Evolutionary conservation across 2,113 vertebrate genomes (phyloP).

Genomic region (Pleuronectes platessa): DNA sequence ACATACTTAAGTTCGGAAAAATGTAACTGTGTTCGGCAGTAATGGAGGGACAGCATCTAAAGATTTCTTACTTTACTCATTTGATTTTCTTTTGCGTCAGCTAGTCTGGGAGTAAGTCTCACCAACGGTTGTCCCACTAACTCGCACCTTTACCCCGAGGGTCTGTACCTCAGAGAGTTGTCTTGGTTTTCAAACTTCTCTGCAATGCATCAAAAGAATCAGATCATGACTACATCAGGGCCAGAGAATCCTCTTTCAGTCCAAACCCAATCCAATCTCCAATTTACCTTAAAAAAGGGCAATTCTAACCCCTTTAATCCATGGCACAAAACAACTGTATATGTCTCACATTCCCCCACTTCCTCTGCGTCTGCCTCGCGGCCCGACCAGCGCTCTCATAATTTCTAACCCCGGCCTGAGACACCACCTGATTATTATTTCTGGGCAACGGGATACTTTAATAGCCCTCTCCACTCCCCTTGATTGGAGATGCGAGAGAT

Average conservation of each 20-base stretch:
- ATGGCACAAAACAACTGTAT: conserved; percentile 57
- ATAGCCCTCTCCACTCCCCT: conserved; percentile 75
- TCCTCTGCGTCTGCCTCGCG: conserved; percentile 59
- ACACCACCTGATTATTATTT: conserved; percentile 81
- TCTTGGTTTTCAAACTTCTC: conserved; percentile 37
- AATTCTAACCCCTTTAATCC: conserved; percentile 48
- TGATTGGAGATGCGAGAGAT: conserved; percentile 81
- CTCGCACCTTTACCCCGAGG: conserved; percentile 24
- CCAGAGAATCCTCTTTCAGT: conserved; percentile 55
- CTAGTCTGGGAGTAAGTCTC: not conserved
- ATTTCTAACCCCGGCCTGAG: conserved; percentile 68
- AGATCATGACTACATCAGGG: conserved; percentile 35
- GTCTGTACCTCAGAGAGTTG: conserved; percentile 41
- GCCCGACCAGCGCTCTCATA: conserved; percentile 55
- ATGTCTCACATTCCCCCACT: conserved; percentile 66
- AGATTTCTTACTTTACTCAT: conserved; percentile 6
- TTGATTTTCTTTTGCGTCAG: not conserved
- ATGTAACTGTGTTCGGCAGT: not conserved
- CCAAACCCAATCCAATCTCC: conserved; percentile 46
- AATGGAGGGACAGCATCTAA: not conserved
- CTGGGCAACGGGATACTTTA: conserved; percentile 83
- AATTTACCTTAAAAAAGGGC: conserved; percentile 34
- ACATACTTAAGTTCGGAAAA: not conserved
- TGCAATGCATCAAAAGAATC: conserved; percentile 60
- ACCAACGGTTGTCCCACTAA: not conserved